Conservation (phyloP, 2,113 vertebrate species). For the Eurypyga helias region DNA sequence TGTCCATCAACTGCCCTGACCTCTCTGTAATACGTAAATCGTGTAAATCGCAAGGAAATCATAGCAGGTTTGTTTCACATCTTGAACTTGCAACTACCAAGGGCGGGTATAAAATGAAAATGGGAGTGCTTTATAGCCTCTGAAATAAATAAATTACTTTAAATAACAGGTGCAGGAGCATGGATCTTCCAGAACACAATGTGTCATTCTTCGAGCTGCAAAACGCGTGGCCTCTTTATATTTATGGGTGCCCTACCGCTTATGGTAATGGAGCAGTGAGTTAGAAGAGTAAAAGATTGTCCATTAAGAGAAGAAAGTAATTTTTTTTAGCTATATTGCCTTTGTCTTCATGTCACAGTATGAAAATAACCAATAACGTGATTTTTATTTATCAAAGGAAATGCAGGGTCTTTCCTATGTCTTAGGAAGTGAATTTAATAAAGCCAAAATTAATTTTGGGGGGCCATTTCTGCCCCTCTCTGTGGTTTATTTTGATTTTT, state of each 20-base stretch:
- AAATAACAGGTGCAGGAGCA: conserved; percentile 10
- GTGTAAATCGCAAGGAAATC: conserved; percentile 31
- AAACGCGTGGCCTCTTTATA: not conserved
- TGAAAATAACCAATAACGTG: not conserved
- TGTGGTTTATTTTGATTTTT: not conserved
- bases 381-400: not conserved
- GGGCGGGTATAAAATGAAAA: conserved; percentile 29
- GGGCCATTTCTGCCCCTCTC: not conserved
- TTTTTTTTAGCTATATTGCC: not conserved
- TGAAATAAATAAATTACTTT: conserved; percentile 50
- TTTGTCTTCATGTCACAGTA: not conserved
- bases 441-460: not conserved
- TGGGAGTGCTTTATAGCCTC: not conserved
- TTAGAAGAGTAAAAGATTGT: not conserved
- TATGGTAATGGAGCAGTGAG: not conserved
- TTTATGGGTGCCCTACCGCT: not conserved
- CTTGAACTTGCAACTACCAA: conserved; percentile 39
- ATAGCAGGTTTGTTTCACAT: not conserved
- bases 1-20: conserved; percentile 19
- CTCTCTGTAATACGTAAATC: conserved; percentile 24
- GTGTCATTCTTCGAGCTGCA: not conserved
- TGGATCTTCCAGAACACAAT: not conserved
- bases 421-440: not conserved
- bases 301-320: not conserved
- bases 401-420: not conserved